Base-by-base conservation (phyloP, 2,113 vertebrate species). In the Podarcis cretensis region DNA sequence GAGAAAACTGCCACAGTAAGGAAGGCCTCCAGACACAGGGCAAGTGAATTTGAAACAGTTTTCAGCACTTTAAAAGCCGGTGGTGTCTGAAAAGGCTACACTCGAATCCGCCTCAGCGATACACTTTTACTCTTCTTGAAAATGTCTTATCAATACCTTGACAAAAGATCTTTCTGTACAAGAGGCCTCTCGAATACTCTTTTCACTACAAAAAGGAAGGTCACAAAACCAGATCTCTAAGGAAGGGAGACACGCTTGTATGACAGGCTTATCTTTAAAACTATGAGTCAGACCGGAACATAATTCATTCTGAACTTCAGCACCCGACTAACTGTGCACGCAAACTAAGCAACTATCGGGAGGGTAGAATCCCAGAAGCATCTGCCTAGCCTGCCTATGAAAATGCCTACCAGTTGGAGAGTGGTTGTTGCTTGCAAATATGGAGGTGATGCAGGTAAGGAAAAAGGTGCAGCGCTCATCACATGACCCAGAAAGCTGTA, bases 91-190 rank as follows among this genome's bases (percentile, higher is more conserved):
- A 0, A 48, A 69, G 68, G 14, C 18, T 5, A 32, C 54, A 2
- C 13, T 69, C 63, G 89, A 90, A 90, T 16, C 18, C 75, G 80
- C 12, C 27, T 1, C n/a, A 0, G 13, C 43, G 69, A 69, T 65
- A 81, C 79, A 84, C 23, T 90, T 10, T 48, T n/a, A 23, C 14
- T 84, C 2, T 82, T 90, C 23, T 80, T 85, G 69, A 65, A 88
- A 82, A 82, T 83, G 73, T 48, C 65, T 86, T 65, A 86, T 78
- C 84, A 86, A 78, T 78, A 92, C 80, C 87, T 79, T 30, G 85
- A 79, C 25, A 85, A 18, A 80, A 90, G 66, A n/a, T 57, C 8
- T 32, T 84, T n/a, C 13, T 59, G 74, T 3, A 16, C 2, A 78
- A 9, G 68, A 80, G 35, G 73, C 13, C 21, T 63, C 48, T 84